phyloP scores from a whole-genome alignment of 2,113 vertebrate species.

The Pachypanchax playfairii region DNA sequence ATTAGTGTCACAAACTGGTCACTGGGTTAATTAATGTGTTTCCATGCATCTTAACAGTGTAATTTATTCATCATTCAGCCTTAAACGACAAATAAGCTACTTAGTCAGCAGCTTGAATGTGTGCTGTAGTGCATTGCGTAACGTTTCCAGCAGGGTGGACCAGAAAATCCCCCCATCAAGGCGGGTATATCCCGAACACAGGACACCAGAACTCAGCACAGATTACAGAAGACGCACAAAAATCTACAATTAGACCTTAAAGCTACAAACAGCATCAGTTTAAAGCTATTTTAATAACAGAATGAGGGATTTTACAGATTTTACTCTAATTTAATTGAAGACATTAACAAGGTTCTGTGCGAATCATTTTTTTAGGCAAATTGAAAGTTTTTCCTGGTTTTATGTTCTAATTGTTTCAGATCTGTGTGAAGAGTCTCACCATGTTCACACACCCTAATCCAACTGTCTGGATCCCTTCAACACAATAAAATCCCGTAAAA shows the following conservation, averaged over 20 bases:
- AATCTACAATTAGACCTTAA: too few relatives aligned
- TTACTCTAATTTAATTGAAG: neutral
- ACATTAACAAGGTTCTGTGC: neutral
- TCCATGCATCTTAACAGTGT: accelerated
- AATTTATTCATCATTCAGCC: neutral
- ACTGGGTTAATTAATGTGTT: accelerated
- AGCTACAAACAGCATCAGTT: neutral
- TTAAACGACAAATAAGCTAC: conserved; percentile 2
- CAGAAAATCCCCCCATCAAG: conserved; percentile 35
- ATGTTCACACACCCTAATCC: conserved; percentile 49
- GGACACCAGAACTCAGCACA: neutral
- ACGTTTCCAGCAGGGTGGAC: conserved; percentile 23
- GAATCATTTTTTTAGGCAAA: neutral
- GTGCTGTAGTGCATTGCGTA: conserved; percentile 36
- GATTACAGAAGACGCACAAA: neutral
- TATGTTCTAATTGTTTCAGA: neutral
- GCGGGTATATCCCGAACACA: conserved; percentile 37
- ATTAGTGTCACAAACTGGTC: neutral
- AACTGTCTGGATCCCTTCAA: neutral
- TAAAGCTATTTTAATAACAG: neutral
- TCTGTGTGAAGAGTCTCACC: neutral
- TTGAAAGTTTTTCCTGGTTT: neutral
- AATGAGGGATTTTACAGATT: neutral
- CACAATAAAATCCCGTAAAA: conserved; percentile 33
- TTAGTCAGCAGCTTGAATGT: conserved; percentile 30